phyloP scores from a whole-genome alignment of 2,797 vertebrate genomes.

The Coranthus polyacanthus region DNA sequence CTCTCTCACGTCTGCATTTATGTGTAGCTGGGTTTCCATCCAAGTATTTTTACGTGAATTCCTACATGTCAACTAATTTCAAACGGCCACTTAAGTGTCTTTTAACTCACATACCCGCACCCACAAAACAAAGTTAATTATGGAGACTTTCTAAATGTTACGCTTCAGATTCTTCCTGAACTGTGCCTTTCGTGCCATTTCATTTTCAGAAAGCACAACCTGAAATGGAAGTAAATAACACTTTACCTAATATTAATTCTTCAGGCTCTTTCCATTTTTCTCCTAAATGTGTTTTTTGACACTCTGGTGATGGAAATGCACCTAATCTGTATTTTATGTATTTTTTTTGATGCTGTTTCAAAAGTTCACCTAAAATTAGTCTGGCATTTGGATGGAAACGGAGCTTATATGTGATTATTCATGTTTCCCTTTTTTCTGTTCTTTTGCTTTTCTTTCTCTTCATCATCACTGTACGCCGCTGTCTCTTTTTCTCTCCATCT shows the following conservation, averaged over 20 bases:
- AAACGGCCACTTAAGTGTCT: too few relatives aligned
- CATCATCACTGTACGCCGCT: too few relatives aligned
- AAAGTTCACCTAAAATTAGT: slow-evolving; percentile 51
- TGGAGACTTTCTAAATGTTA: too few relatives aligned
- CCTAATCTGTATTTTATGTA: slow-evolving; percentile 19
- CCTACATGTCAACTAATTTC: neutral
- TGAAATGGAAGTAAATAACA: slow-evolving; percentile 20
- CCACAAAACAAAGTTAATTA: too few relatives aligned
- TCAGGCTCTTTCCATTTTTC: slow-evolving; percentile 12
- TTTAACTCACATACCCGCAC: too few relatives aligned
- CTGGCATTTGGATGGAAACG: slow-evolving; percentile 71
- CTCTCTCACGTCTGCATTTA: slow-evolving; percentile 41
- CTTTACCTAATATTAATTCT: neutral
- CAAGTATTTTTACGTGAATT: slow-evolving; percentile 13
- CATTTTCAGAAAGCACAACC: neutral
- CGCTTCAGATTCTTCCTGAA: too few relatives aligned
- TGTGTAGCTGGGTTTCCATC: slow-evolving; percentile 61
- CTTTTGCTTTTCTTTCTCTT: slow-evolving; percentile 39
- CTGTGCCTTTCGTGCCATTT: too few relatives aligned
- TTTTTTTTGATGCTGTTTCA: neutral
- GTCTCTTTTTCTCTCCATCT: too few relatives aligned
- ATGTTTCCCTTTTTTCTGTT: slow-evolving; percentile 49
- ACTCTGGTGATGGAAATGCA: slow-evolving; percentile 12
- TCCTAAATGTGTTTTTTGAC: slow-evolving; percentile 27
- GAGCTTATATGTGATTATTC: slow-evolving; percentile 62